Base-by-base conservation (phyloP, 1,140 invertebrate species). In the Bombus turneri region DNA sequence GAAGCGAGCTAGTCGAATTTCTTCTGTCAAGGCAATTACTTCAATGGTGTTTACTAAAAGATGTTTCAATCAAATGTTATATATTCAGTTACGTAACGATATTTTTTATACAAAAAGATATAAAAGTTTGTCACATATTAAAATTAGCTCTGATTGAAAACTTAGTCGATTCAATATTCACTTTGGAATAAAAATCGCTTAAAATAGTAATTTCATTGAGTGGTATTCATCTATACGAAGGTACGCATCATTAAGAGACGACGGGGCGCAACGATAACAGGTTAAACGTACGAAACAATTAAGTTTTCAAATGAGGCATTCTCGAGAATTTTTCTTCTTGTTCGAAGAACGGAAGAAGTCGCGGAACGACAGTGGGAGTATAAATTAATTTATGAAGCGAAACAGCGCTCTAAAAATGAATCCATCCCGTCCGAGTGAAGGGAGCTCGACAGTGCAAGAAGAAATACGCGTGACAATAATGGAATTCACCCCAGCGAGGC, bases 341-440 rank as follows among this genome's bases (percentile, higher is more conserved):
- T n/a, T 31, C 25, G 41, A 15, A 8, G 47, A n/a, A n/a, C 25
- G 43, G 22, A 53, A 57, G 22, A 5, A 43, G 41, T 25, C 73
- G 39, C 64, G 37, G 22, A 12, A 28, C 34, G n/a, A 53, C 28
- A 3, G 34, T 13, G 57, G 37, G 8, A 41, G 41, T 31, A 22
- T 37, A 53, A 85, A 85, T 80, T 80, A 80, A 85, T 80, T 85
- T 43, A 31, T 41, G 31, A 79, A 62, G 47, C n/a, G 76, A 73
- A 47, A 85, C 41, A 34, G 6, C 47, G 57, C 15, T 41, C 39
- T 31, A 80, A 71, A 71, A 79, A 78, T 53, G 59, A 77, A 37
- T 22, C 62, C 5, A 43, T 73, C 2, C 5, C 47, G 15, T 47
- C 22, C n/a, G 43, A 41, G 15, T 18, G 62, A 68, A 77, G 57